These are phyloP conservation scores for Agrypnia vestita DNA, from an alignment of 1,140 invertebrate genomes.

Conservation along the genomic window DNA sequence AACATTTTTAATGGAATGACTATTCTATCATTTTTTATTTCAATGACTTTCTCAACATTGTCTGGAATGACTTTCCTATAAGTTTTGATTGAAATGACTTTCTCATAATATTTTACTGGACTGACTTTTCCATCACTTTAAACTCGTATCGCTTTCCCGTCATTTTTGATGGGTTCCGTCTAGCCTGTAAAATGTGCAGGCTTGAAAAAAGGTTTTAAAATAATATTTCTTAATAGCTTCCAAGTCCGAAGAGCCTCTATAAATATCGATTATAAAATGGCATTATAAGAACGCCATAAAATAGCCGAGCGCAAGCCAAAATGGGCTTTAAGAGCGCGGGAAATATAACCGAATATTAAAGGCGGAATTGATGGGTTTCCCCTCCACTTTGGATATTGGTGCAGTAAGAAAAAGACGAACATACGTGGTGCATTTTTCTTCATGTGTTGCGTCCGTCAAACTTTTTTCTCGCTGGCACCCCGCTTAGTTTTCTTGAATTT, in stretches of 20 bases:
- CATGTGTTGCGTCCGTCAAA: not conserved
- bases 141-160: too few relatives aligned
- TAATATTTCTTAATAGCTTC: too few relatives aligned
- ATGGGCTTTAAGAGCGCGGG: constrained; percentile 36
- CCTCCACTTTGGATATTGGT: constrained; percentile 40
- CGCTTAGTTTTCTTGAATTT: not conserved
- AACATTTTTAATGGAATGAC: too few relatives aligned
- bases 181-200: too few relatives aligned
- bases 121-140: too few relatives aligned
- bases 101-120: too few relatives aligned
- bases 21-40: too few relatives aligned
- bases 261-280: constrained; percentile 37
- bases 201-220: too few relatives aligned
- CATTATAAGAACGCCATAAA: constrained; percentile 1
- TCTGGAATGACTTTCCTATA: too few relatives aligned
- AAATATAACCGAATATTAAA: constrained; percentile 43
- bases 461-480: not conserved
- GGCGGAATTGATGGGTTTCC: constrained; percentile 37
- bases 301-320: constrained; percentile 11
- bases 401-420: constrained; percentile 35
- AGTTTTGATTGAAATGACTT: too few relatives aligned
- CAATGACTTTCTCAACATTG: too few relatives aligned
- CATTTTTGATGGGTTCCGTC: too few relatives aligned
- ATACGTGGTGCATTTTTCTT: constrained; percentile 38
- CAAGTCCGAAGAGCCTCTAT: not conserved